phyloP scores from a whole-genome alignment of 2,888 invertebrate species.

The Drosophila pegasa region DNA sequence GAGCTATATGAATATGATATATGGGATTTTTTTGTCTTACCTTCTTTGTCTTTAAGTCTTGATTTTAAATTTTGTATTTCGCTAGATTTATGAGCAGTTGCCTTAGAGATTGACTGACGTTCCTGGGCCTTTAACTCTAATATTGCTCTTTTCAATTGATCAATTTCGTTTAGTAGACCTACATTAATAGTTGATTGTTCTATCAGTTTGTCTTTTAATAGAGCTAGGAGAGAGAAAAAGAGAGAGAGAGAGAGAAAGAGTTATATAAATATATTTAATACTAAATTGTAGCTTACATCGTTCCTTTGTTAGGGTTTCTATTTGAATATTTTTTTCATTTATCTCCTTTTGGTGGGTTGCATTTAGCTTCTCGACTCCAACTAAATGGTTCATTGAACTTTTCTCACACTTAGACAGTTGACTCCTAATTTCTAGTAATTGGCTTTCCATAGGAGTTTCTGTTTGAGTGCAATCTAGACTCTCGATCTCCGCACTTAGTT shows the following conservation, averaged over 20 bases:
- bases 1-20: too few relatives aligned
- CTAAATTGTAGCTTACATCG: not conserved
- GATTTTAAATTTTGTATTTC: not conserved
- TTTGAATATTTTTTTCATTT: not conserved
- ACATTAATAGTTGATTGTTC: not conserved
- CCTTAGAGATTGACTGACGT: not conserved
- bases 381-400: not conserved
- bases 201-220: not conserved
- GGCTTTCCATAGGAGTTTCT: not conserved
- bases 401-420: constrained; percentile 4
- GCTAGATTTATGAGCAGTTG: not conserved
- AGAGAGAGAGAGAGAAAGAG: not conserved
- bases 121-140: not conserved
- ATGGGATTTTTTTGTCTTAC: not conserved
- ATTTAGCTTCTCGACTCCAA: not conserved
- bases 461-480: not conserved
- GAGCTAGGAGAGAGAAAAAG: not conserved
- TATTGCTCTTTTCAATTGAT: not conserved
- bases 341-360: not conserved
- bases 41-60: not conserved
- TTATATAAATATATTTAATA: not conserved
- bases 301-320: not conserved
- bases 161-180: not conserved
- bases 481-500: not conserved
- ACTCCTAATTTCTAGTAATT: not conserved